These are phyloP conservation scores for Rhyacophila brunnea DNA, from an alignment of 1,140 invertebrate genomes.

Conservation along the genomic window DNA sequence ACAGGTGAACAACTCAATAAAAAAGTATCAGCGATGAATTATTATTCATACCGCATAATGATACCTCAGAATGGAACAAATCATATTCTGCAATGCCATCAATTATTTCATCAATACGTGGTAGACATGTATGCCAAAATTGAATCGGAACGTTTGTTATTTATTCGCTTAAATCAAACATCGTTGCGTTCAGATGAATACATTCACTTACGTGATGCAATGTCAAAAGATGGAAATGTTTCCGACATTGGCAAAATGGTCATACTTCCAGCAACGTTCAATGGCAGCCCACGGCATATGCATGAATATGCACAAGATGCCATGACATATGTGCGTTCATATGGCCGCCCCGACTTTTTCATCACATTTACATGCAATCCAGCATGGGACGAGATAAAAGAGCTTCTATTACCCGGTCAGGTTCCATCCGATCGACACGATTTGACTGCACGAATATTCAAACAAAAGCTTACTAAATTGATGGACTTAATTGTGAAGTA, in stretches of 20 bases:
- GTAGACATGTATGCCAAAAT: conserved; percentile 47
- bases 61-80: conserved; percentile 34
- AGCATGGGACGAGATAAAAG: conserved; percentile 44
- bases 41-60: conserved; percentile 35
- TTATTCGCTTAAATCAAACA: conserved; percentile 40
- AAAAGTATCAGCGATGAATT: conserved; percentile 33
- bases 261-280: conserved; percentile 43
- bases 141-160: conserved; percentile 40
- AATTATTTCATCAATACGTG: conserved; percentile 42
- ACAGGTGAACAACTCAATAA: no score
- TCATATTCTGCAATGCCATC: conserved; percentile 31
- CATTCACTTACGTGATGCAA: conserved; percentile 39
- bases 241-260: conserved; percentile 32
- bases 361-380: conserved; percentile 54
- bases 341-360: conserved; percentile 47
- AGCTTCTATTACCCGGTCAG: conserved; percentile 37
- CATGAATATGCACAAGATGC: conserved; percentile 47
- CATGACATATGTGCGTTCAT: conserved; percentile 42
- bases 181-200: conserved; percentile 44
- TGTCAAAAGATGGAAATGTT: conserved; percentile 36
- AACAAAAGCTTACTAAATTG: conserved; percentile 46
- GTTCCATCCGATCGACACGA: conserved; percentile 36
- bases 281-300: conserved; percentile 45
- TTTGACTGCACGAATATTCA: conserved; percentile 47
- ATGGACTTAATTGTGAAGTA: no score